Base-by-base conservation (phyloP, 2,797 vertebrate species). In the Cryptoprocta ferox region DNA sequence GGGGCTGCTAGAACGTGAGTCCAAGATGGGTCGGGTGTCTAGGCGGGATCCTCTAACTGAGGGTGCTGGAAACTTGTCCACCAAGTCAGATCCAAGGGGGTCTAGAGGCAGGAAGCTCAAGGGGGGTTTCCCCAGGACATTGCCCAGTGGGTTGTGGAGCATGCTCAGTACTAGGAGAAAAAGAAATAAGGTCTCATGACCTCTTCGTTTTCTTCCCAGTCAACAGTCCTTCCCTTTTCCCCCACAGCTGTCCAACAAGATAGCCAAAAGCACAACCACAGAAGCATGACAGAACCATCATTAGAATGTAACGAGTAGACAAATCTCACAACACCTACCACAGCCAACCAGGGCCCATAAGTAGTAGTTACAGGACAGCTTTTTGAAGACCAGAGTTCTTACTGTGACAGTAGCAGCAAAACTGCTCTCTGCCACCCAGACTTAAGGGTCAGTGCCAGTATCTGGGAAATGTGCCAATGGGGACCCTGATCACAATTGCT, bases 1-100 rank as follows among this genome's bases (percentile, higher is more conserved):
- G 24, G 99, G 99, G 96, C 99, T 99, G 99, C 99, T 99, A 96
- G 99, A 99, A 68, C 99, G 99, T 0, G 99, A 99, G 97, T 99
- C 99, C 98, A 99, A 96, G 89, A 99, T 99, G 79, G 99, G 99
- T 63, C 99, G 99, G 0, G 99, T 99, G 85, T 99, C 99, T 98
- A 99, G 98, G 42, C 99, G 99, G 48, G 99, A 98, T 30, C 98
- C 99, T 98, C 99, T 99, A 87, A 99, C 99, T 0, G 99, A 98
- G 5, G 99, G 99, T 0, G 99, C 98, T 14, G 99, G 99, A 97
- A 99, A 99, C 98, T 99, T 99, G 88, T 99, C 99, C 96, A 99
- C 98, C 98, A 99, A 99, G 97, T 99, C 99, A 2, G 99, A 99
- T 90, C 99, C 99, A 88, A 99, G 98, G 32, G 99, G 98, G 93